These are phyloP conservation scores for Martes martes DNA, from an alignment of 2,113 vertebrate genomes.

Conservation along the genomic window DNA sequence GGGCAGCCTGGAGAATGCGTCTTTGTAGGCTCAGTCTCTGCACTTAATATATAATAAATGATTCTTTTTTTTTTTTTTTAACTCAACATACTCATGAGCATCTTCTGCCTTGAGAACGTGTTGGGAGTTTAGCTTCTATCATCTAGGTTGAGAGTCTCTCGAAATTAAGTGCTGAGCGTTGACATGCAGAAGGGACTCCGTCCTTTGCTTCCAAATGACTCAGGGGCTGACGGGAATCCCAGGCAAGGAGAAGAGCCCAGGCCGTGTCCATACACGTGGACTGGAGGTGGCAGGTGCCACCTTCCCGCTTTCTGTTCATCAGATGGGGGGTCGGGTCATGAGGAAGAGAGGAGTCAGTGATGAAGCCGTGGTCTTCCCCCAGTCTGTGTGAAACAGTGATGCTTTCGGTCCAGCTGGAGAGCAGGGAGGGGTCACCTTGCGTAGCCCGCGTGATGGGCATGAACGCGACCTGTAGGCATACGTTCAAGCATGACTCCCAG, in stretches of 20 bases:
- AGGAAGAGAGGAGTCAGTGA: neutral
- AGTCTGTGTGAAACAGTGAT: no score
- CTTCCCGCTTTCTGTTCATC: neutral
- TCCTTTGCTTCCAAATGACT: no score
- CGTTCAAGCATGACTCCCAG: neutral
- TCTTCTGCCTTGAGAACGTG: neutral
- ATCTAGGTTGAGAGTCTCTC: neutral
- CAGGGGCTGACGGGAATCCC: accelerated
- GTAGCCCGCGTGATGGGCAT: accelerated
- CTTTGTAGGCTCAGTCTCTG: neutral
- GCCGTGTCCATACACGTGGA: accelerated
- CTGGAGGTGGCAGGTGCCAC: accelerated
- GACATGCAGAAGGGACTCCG: neutral
- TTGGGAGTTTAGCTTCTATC: neutral
- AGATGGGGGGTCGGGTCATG: accelerated
- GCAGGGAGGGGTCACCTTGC: accelerated
- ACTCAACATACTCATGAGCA: neutral
- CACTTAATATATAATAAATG: neutral
- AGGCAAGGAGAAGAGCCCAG: neutral
- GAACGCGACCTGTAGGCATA: accelerated
- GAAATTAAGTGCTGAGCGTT: neutral
- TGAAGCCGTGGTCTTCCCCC: no score
- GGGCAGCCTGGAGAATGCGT: accelerated
- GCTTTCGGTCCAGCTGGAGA: neutral
- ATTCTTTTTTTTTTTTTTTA: no score